These are phyloP conservation scores for Drosophila meridiana DNA, from an alignment of 2,888 invertebrate species.

Conservation along the genomic window DNA sequence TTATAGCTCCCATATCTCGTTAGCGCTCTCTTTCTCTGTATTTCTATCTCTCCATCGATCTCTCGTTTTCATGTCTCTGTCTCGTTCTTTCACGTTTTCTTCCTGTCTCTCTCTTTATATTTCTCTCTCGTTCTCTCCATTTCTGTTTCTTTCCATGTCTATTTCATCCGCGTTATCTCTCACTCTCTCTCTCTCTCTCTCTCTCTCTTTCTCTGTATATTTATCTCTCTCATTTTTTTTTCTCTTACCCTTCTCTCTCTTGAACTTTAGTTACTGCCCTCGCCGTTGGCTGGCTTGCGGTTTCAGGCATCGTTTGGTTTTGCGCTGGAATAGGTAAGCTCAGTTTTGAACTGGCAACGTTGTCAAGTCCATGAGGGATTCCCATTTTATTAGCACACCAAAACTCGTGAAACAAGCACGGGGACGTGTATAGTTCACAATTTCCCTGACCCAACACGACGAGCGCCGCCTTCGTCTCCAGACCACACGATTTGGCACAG, in stretches of 20 bases:
- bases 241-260: not conserved
- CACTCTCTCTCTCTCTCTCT: not conserved
- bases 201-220: too few relatives aligned
- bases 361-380: conserved; percentile 72
- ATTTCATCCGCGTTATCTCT: not conserved
- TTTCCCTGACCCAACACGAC: not conserved
- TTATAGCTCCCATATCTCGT: not conserved
- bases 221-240: too few relatives aligned
- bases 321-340: conserved; percentile 50
- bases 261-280: conserved; percentile 10
- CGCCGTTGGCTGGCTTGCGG: conserved; percentile 41
- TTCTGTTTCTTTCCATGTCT: not conserved
- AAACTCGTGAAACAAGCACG: conserved; percentile 52
- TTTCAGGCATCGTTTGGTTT: conserved; percentile 50
- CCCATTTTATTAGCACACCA: conserved; percentile 70
- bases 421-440: conserved; percentile 44
- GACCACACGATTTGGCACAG: conserved; percentile 7
- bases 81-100: not conserved
- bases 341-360: conserved; percentile 60
- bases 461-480: too few relatives aligned
- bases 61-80: not conserved
- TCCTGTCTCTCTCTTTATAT: not conserved
- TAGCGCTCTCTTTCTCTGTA: not conserved
- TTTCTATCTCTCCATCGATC: not conserved
- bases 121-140: not conserved